Evolutionary conservation across 1,140 invertebrate species (phyloP), one percentile per base, ranked within the genome.

Genomic region (Drosophila gunungcola): DNA sequence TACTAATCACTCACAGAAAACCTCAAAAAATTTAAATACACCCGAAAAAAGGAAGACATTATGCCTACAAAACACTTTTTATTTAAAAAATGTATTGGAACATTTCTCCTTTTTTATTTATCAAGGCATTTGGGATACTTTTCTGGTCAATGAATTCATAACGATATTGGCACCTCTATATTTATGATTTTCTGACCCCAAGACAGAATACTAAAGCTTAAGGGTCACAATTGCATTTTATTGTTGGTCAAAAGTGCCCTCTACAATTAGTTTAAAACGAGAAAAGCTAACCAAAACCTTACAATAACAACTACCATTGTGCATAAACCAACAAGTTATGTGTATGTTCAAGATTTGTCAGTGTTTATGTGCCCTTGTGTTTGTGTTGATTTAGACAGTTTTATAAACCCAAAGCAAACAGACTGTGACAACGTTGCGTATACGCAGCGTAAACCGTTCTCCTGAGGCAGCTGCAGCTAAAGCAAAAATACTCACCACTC

Each of bases 251-350:
- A 76, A 84, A 84, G 58, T 74, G 73, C 48, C 64, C 36, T 38
- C 82, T 69, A 75, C 74, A 86, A 86, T 86, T 86, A 86, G 82
- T 80, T 81, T 78, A 75, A 79, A 79, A 68, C 58, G 48, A 76
- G 67, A 57, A 64, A 61, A 41, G 32, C 52, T 73, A 39, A 62
- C 41, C 73, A 39, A 39, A 55, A 46, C 10, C 38, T 41, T 4
- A 70, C 41, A 10, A 57, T 51, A n/a, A 57, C 46, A 55, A 32
- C 1, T 80, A 57, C 7, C 54, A 76, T 74, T 83, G 78, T 52
- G 70, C 72, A 84, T 84, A 84, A 84, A 80, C 72, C 57, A 84
- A 84, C 72, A 73, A 32, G 60, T 84, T 84, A 68, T 69, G 51
- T 73, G 52, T 54, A 56, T 58, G 76, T 74, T 55, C n/a, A 75